Conservation (phyloP, 2,888 invertebrate species). For the Lycia hirtaria region DNA sequence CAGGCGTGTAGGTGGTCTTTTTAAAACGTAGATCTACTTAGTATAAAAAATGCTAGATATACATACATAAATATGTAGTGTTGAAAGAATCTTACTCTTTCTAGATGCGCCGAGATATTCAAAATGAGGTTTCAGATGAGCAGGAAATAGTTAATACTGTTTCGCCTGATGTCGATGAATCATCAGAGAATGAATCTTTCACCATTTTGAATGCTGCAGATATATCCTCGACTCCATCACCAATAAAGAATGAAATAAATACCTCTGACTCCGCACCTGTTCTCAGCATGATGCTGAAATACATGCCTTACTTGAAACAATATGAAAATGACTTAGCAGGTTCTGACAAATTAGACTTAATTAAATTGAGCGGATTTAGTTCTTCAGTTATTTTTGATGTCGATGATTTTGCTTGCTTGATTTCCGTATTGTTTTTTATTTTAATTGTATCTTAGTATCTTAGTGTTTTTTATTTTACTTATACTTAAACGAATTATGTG, state of each 20-base stretch:
- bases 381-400: conserved; percentile 15
- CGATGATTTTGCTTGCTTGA: neutral
- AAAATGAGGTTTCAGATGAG: conserved; percentile 9
- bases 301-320: conserved; percentile 67
- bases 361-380: neutral
- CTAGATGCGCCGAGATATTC: conserved; percentile 40
- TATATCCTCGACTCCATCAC: neutral
- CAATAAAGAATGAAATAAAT: neutral
- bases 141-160: neutral
- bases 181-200: neutral
- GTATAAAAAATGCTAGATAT: too few species aligned
- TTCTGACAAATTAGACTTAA: conserved; percentile 19
- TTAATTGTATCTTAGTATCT: neutral
- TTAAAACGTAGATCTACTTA: too few species aligned
- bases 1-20: too few species aligned
- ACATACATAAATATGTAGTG: neutral
- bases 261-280: conserved; percentile 47
- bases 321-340: conserved; percentile 56
- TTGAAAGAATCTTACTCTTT: neutral
- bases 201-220: neutral
- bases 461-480: conserved; percentile 3
- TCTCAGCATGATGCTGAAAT: conserved; percentile 65
- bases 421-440: neutral
- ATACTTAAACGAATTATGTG: too few species aligned
- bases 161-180: neutral